A percentile compares a stretch with the other conserved stretches of the same genome.
Evolutionary conservation across 2,113 vertebrate species (phyloP).

Genomic region (Tetrax tetrax): DNA sequence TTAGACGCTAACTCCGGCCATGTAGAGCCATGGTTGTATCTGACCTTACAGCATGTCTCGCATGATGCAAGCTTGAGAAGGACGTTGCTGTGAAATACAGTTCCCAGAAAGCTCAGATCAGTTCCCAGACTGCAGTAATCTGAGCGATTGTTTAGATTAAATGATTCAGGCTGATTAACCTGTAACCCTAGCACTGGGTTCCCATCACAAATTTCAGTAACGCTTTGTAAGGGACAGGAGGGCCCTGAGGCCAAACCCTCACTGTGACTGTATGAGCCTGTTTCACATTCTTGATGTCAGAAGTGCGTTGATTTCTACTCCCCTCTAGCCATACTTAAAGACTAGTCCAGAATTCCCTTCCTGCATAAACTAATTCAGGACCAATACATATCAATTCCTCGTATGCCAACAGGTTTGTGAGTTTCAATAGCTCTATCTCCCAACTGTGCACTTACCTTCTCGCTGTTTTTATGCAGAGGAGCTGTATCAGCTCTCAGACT

Average conservation of each 20-base stretch:
- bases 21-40: background rate
- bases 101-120: background rate
- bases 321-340: background rate
- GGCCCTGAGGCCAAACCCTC: background rate
- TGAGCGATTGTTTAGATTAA: background rate
- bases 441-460: background rate
- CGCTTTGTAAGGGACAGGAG: background rate
- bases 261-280: background rate
- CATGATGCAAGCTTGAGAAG: background rate
- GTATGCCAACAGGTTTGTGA: background rate
- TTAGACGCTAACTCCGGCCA: background rate
- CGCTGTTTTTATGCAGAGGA: background rate
- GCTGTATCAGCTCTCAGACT: background rate
- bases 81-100: background rate
- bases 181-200: background rate
- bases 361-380: background rate
- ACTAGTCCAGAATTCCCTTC: background rate
- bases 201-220: background rate
- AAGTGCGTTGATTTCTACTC: background rate
- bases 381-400: background rate
- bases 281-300: background rate
- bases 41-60: background rate
- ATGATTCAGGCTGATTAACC: background rate
- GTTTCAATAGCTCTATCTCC: background rate
- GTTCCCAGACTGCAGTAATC: background rate